Evolutionary conservation across 2,797 vertebrate genomes (phyloP), one percentile per base, ranked within the genome.

Genomic region (Chrosomus eos): DNA sequence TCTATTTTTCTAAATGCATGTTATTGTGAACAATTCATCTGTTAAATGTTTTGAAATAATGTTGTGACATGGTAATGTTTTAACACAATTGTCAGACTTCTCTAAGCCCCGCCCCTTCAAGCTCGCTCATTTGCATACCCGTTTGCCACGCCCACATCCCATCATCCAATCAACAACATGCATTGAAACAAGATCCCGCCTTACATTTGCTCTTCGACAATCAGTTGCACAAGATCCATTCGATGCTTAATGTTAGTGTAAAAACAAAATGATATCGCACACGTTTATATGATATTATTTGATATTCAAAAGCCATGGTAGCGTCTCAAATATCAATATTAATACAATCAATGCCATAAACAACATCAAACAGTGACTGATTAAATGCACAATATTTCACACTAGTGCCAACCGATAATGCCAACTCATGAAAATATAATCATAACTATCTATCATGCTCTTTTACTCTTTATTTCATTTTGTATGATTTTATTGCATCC

Each of bases 71-170:
- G 0, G 2, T 45, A 16, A 48, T 51, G 13, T 26, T 71, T 26
- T 31, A 48, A 1, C 5, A 18, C 28, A 48, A 48, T 48, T 1
- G 36, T 40, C 36, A 71, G 45, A 48, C 33, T 67, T 67, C 64
- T 33, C 3, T 36, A 67, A 67, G 2, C 64, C 64, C 64, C 64
- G 64, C 31, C 64, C 43, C n/a, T 71, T n/a, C 5, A 26, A 5
- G n/a, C 55, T n/a, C 4, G 23, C n/a, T 13, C 58, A 3, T 60
- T 11, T 62, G 16, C 16, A 8, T 7, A 31, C 26, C 31, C 9
- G 21, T 10, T n/a, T 60, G 28, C 72, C 45, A 74, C 72, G 10
- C 72, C 72, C 72, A 74, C 45, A 51, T 74, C 45, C 23, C 45
- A 14, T 33, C 72, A 73, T 3, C 28, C 72, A 74, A 33, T 74